Evolutionary conservation across 2,797 vertebrate genomes (phyloP).

Genomic region (Aotus griseimembra): DNA sequence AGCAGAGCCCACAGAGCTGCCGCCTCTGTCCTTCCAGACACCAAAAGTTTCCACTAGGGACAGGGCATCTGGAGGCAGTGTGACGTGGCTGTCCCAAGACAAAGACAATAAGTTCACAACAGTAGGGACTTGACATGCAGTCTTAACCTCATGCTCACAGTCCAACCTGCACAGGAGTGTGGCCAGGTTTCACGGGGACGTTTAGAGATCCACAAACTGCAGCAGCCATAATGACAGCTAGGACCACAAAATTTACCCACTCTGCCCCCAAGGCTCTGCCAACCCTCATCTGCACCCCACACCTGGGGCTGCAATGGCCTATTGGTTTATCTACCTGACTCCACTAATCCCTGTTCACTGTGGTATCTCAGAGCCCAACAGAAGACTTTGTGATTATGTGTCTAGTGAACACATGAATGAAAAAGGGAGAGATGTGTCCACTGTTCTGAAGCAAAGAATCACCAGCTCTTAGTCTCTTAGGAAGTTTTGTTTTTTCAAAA

Average conservation of each 20-base stretch:
- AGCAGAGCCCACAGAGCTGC: neutral
- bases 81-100: neutral
- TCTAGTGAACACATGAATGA: neutral
- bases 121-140: neutral
- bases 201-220: neutral
- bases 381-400: neutral
- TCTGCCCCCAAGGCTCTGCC: neutral
- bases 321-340: neutral
- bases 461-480: neutral
- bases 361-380: neutral
- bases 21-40: neutral
- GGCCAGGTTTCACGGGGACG: neutral
- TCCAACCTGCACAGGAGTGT: neutral
- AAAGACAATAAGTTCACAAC: neutral
- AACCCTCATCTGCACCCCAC: neutral
- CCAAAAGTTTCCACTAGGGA: slow-evolving; percentile 63
- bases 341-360: neutral
- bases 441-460: neutral
- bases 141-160: neutral
- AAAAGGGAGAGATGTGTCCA: neutral
- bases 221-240: neutral
- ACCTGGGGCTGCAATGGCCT: neutral
- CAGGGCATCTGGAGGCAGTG: neutral
- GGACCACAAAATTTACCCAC: neutral
- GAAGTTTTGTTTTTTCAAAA: neutral